phyloP scores from a whole-genome alignment of 2,113 vertebrate species.

The Noctilio leporinus region DNA sequence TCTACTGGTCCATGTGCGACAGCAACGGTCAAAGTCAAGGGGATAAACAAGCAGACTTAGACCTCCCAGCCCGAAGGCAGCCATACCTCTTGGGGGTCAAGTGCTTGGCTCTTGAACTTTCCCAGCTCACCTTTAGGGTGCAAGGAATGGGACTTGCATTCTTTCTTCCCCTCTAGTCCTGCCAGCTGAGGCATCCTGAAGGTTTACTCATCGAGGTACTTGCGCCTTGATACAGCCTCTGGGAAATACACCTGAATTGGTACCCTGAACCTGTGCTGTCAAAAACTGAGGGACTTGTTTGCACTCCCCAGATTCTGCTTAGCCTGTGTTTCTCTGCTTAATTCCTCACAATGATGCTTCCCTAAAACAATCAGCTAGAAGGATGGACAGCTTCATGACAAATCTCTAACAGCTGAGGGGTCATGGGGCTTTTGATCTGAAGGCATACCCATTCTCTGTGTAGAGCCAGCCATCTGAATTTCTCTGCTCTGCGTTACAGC shows the following conservation, averaged over 20 bases:
- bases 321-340: not conserved
- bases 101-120: not conserved
- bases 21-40: not conserved
- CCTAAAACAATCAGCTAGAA: not conserved
- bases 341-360: not conserved
- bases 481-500: not conserved
- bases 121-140: not conserved
- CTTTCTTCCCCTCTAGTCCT: not conserved
- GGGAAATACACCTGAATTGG: not conserved
- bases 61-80: not conserved
- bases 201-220: not conserved
- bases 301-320: not conserved
- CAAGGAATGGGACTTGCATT: not conserved
- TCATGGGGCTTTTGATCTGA: not conserved
- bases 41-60: no score
- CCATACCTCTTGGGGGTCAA: not conserved
- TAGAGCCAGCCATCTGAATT: not conserved
- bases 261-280: not conserved
- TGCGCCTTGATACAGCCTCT: not conserved
- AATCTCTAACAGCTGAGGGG: not conserved
- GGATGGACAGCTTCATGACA: not conserved
- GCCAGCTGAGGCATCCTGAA: not conserved
- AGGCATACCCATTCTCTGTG: not conserved
- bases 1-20: not conserved
- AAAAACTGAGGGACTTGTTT: not conserved